Base-by-base conservation (phyloP, 2,888 invertebrate species). In the Brachypterus glaber region DNA sequence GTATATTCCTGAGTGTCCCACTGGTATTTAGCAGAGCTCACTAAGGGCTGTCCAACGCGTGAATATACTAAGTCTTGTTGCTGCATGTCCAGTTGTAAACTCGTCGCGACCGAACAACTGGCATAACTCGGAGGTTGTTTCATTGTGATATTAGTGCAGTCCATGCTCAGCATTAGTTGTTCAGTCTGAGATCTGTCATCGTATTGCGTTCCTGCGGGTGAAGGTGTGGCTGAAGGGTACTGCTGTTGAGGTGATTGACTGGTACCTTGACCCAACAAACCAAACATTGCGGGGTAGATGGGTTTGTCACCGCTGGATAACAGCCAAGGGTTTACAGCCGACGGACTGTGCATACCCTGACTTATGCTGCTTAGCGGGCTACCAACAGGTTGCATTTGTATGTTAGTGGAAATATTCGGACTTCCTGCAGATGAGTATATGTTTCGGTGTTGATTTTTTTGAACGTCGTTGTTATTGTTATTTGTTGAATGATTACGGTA, bases 361-460 rank as follows among this genome's bases (percentile, higher is more conserved):
- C 71, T 60, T 24, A 60, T 62, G 35, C 68, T 58, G 40, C 69
- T 67, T 44, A 64, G 39, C 42, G 64, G 62, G 50, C 62, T 64
- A 13, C 57, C 54, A 38, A 52, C 50, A 11, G 53, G 37, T 35
- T 58, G 66, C 55, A 62, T 63, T 44, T 67, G 58, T 54, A 67
- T 57, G 60, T 60, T 63, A 59, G 69, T 52, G 34, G 60, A 63
- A 61, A 70, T 37, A 54, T 67, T 69, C n/a, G 57, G 63, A 60
- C 72, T 71, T 17, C 70, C 65, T 52, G 82, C 76, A 40, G 82
- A 78, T 47, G 83, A 79, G 64, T 85, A 83, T 42, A 81, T 77
- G 77, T 79, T 47, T 27, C 57, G 42, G 37, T 57, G 55, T 60
- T 65, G 51, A 61, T 61, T 50, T 49, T 62, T 59, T 41, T 47